A percentile compares a stretch with the other conserved stretches of the same genome.
Evolutionary conservation across 2,888 invertebrate genomes (phyloP).

Genomic region (Sinhomidia bicolor): DNA sequence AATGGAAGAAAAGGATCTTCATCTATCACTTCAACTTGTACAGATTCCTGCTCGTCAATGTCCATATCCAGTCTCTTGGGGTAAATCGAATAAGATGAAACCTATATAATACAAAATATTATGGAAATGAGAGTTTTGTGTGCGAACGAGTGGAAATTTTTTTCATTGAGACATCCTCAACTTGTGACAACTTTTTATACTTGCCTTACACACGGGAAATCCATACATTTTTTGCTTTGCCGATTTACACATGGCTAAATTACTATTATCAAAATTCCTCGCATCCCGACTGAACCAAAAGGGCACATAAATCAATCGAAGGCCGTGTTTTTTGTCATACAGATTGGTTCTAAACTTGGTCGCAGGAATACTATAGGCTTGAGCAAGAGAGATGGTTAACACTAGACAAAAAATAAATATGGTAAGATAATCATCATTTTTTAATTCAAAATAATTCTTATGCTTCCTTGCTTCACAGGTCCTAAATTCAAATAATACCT

Average conservation of each 20-base stretch:
- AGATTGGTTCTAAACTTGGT: neutral
- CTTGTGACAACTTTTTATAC: neutral
- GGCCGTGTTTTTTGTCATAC: conserved; percentile 7
- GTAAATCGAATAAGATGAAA: conserved; percentile 26
- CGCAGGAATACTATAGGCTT: conserved; percentile 26
- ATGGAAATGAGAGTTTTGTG: neutral
- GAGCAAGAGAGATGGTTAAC: neutral
- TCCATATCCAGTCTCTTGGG: conserved; percentile 49
- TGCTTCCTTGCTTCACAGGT: neutral
- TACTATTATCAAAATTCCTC: conserved; percentile 41
- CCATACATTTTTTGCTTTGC: conserved; percentile 7
- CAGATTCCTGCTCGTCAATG: conserved; percentile 46
- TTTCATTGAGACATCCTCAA: neutral
- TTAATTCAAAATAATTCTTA: neutral
- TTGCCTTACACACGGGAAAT: conserved; percentile 36
- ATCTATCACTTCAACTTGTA: conserved; percentile 56
- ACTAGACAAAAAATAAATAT: neutral
- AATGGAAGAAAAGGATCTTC: conserved; percentile 61
- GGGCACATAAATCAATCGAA: conserved; percentile 45
- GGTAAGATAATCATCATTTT: neutral
- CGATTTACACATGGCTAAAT: conserved; percentile 39
- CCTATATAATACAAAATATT: conserved; percentile 25
- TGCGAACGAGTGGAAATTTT: neutral
- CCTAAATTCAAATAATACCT: too few relatives aligned
- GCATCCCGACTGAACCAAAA: conserved; percentile 34